phyloP scores from a whole-genome alignment of 2,113 vertebrate genomes.

The Speoplatyrhinus poulsoni region DNA sequence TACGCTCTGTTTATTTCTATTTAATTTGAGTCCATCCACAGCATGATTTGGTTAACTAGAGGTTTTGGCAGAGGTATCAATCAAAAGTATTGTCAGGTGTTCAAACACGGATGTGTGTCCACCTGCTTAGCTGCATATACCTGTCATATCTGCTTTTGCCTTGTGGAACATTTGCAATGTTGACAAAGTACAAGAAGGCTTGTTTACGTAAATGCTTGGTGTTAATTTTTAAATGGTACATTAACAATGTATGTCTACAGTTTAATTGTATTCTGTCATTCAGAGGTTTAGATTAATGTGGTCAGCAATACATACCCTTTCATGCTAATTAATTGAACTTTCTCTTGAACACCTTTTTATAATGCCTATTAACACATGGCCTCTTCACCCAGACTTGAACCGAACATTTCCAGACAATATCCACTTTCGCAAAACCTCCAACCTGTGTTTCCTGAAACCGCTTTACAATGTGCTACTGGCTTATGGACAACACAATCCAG shows the following conservation, averaged over 20 bases:
- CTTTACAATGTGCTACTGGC: constrained; percentile 90
- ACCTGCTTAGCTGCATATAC: background rate
- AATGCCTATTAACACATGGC: background rate
- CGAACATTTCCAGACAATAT: constrained; percentile 97
- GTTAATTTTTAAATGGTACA: background rate
- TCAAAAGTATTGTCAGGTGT: no score
- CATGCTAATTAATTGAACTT: background rate
- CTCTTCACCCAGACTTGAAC: constrained; percentile 84
- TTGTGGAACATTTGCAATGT: background rate
- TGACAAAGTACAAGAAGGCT: background rate
- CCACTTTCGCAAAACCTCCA: constrained; percentile 82
- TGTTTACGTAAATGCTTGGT: background rate
- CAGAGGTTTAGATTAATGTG: background rate
- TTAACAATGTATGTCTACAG: no score
- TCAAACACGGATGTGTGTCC: background rate
- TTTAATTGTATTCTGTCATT: background rate
- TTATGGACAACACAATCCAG: constrained; percentile 87
- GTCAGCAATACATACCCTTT: background rate
- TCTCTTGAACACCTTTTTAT: background rate
- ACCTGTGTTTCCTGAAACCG: constrained; percentile 82
- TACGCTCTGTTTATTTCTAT: background rate
- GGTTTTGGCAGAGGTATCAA: no score
- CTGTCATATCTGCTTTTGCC: background rate
- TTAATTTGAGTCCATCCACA: no score
- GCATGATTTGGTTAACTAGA: no score